Conservation (phyloP, 1,140 invertebrate species). For the Ptiloglossa arizonensis region DNA sequence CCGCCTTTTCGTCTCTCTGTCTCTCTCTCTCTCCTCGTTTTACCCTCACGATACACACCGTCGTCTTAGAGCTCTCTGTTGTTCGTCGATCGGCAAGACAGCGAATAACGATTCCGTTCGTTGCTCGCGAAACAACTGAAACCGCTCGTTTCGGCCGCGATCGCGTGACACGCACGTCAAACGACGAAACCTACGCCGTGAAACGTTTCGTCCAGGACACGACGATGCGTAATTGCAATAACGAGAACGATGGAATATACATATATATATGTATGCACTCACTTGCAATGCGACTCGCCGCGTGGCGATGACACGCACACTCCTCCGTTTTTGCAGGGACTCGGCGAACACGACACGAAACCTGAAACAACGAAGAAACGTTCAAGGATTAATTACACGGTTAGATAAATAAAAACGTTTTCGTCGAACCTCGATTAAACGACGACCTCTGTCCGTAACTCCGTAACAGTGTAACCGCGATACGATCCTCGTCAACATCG, state of each 20-base stretch:
- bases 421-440: neutral
- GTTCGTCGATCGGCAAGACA: constrained; percentile 36
- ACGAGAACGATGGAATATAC: constrained; percentile 19
- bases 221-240: constrained; percentile 41
- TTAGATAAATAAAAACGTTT: neutral
- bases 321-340: constrained; percentile 92
- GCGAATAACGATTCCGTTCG: constrained; percentile 27
- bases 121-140: constrained; percentile 9
- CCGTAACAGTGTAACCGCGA: too few relatives aligned
- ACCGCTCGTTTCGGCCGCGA: constrained; percentile 34
- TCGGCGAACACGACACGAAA: constrained; percentile 92
- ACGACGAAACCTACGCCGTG: constrained; percentile 13
- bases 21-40: constrained; percentile 39
- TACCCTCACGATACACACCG: neutral
- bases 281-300: constrained; percentile 93
- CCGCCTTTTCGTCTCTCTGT: constrained; percentile 43
- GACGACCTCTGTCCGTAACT: neutral
- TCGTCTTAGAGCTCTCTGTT: constrained; percentile 7
- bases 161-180: constrained; percentile 34
- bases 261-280: constrained; percentile 86
- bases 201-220: constrained; percentile 1
- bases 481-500: too few relatives aligned
- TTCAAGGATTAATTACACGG: constrained; percentile 14
- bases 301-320: constrained; percentile 87
- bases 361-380: constrained; percentile 84